These are phyloP conservation scores for Syrrhaptes paradoxus DNA, from an alignment of 2,113 vertebrate genomes.

Conservation along the genomic window DNA sequence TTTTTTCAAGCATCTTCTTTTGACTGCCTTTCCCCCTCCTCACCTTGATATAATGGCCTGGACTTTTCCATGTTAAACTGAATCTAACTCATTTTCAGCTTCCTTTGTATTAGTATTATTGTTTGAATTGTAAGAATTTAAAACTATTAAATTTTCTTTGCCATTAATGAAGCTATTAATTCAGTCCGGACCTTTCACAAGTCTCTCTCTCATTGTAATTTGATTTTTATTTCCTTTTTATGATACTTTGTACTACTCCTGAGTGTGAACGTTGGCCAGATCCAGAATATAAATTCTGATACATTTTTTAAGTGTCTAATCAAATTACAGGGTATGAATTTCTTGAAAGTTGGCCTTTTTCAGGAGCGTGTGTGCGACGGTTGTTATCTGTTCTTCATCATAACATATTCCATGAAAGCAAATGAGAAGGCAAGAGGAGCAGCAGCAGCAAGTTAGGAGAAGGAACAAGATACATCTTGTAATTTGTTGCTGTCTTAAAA, in stretches of 20 bases:
- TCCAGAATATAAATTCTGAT: neutral
- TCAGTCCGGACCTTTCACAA: neutral
- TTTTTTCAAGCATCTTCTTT: neutral
- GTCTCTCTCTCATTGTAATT: neutral
- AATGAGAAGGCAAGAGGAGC: neutral
- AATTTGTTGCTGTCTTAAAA: neutral
- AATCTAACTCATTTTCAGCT: neutral
- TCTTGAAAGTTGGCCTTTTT: neutral
- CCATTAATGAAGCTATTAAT: constrained; percentile 13
- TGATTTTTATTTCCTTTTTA: constrained; percentile 18
- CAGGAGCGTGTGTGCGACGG: neutral
- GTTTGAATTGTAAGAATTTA: neutral
- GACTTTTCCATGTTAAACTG: neutral
- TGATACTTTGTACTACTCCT: neutral
- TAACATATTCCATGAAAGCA: neutral
- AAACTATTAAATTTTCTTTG: constrained; percentile 20
- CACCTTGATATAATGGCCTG: neutral
- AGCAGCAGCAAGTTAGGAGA: neutral
- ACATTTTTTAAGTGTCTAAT: neutral
- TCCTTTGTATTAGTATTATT: neutral
- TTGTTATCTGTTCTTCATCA: neutral
- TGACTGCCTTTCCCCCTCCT: neutral
- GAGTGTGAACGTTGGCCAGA: neutral
- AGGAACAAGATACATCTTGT: constrained; percentile 14
- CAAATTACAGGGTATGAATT: neutral